Evolutionary conservation across 2,797 vertebrate species (phyloP), one percentile per base, ranked within the genome.

Genomic region (Leptatherina wallacei): DNA sequence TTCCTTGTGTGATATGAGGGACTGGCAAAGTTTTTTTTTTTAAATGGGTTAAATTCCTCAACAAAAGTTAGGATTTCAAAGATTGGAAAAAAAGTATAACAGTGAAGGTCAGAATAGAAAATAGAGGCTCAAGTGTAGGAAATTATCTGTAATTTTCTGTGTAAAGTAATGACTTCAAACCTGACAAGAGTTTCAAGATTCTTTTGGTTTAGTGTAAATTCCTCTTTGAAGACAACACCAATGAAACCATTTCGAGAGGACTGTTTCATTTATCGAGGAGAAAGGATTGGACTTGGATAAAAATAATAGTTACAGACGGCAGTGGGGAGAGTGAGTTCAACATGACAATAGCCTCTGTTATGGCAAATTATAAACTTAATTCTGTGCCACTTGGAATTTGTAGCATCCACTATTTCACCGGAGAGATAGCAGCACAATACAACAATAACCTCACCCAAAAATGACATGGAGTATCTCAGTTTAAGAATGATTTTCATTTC

Each of bases 401-500:
- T 35, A 67, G 62, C 20, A 64, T 58, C 0, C 1, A 65, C 44
- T 70, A 6, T 38, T 74, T 62, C 29, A 38, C 22, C n/a, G 42
- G 30, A 73, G 29, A 65, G 18, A 74, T 69, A 49, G 63, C 71
- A 84, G 56, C 47, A 54, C 55, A 81, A 32, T 20, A 63, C 52
- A 69, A 35, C 55, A 18, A 80, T 71, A 51, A 67, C 32, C 47
- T 65, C 57, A 62, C 20, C n/a, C 47, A 69, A 29, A 49, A 52
- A 78, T 44, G 54, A 71, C 33, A 80, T 66, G 16, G 33, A 62
- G 27, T 59, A 65, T 42, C 58, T 67, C 22, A 69, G 49, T 6
- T 59, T 62, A 38, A 77, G 30, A 73, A 65, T 68, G 4, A 1
- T 40, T 65, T 64, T 51, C 49, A 32, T 47, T 61, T 64, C 57